Conservation (phyloP, 2,113 vertebrate species). For the Saccopteryx leptura region DNA sequence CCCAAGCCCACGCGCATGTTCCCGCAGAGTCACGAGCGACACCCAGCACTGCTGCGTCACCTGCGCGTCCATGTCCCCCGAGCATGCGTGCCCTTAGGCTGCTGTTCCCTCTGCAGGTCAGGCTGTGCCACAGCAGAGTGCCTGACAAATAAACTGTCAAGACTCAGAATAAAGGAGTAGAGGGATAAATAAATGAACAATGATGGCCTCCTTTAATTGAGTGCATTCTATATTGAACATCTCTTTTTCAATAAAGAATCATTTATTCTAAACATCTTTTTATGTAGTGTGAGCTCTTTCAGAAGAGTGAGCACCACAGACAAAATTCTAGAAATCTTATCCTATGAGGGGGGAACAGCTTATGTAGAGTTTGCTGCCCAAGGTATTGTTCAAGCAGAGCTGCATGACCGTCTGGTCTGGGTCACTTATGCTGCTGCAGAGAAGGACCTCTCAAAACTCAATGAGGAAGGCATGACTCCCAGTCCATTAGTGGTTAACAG, state of each 20-base stretch:
- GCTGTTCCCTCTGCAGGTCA: neutral
- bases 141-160: neutral
- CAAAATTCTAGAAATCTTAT: neutral
- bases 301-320: neutral
- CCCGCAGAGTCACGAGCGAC: rapidly evolving
- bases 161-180: conserved; percentile 16
- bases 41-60: rapidly evolving
- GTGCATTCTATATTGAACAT: neutral
- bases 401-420: neutral
- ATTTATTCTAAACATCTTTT: neutral
- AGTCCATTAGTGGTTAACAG: neutral
- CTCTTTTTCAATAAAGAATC: too few species aligned
- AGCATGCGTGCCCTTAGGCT: neutral
- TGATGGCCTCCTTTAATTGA: neutral
- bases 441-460: neutral
- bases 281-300: neutral
- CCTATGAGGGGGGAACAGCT: neutral
- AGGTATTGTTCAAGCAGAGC: neutral
- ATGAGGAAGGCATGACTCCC: too few species aligned
- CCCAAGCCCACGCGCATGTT: rapidly evolving
- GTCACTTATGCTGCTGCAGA: too few species aligned
- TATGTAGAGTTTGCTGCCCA: neutral
- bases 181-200: neutral
- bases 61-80: rapidly evolving
- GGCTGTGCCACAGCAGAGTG: neutral